Evolutionary conservation across 2,888 invertebrate species (phyloP).

Genomic region (Brachyopa scutellaris): DNA sequence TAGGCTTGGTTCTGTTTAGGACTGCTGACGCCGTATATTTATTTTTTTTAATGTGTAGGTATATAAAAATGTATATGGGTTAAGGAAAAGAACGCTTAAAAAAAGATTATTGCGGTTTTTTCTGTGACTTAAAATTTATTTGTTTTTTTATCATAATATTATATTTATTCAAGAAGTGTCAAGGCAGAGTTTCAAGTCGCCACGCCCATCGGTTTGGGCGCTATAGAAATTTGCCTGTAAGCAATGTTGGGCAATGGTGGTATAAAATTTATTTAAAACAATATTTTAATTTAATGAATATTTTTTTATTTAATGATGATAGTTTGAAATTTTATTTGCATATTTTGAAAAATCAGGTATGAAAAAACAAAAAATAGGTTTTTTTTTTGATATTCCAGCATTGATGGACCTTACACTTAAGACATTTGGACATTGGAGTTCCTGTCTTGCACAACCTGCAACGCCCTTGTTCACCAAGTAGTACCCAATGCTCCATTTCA

Average conservation of each 20-base stretch:
- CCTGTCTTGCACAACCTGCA: no score
- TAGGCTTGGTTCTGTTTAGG: no score
- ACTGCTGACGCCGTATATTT: no score
- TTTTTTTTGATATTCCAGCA: neutral
- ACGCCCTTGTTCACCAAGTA: no score
- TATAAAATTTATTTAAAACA: neutral
- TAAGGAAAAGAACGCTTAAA: no score
- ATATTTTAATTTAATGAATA: no score
- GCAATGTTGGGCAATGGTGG: neutral
- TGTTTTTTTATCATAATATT: neutral
- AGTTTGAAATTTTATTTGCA: neutral
- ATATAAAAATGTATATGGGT: no score
- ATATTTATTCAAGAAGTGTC: neutral
- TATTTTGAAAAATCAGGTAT: neutral
- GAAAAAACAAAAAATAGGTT: neutral
- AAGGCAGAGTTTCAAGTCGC: neutral
- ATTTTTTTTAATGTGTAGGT: no score
- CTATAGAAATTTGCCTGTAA: neutral
- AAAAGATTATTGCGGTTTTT: no score
- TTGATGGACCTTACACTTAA: neutral
- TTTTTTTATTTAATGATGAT: no score
- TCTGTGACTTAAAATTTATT: neutral
- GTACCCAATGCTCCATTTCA: no score
- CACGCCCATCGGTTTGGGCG: neutral
- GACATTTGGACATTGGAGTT: no score